Conservation (phyloP, 2,888 invertebrate genomes). For the Lucinisca nassula region DNA sequence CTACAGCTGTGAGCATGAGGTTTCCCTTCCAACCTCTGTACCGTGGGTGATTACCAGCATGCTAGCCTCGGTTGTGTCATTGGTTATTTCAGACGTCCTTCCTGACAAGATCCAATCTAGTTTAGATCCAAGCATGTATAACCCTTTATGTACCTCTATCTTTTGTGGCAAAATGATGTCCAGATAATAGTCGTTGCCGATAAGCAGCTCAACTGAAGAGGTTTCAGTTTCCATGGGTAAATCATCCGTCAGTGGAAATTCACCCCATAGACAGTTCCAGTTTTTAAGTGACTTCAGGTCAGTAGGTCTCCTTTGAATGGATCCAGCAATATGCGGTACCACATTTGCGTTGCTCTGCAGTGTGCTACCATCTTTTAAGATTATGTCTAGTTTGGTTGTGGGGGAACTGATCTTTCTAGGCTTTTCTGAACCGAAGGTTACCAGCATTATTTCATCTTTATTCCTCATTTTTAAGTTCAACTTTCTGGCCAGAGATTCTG, state of each 20-base stretch:
- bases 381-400: background rate
- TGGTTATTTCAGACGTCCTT: background rate
- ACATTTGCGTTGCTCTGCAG: background rate
- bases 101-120: background rate
- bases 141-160: background rate
- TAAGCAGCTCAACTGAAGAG: background rate
- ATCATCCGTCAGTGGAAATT: background rate
- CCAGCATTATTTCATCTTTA: background rate
- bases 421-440: background rate
- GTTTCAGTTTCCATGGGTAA: background rate
- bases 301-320: background rate
- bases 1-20: background rate
- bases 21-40: background rate
- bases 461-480: background rate
- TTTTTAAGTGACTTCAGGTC: background rate
- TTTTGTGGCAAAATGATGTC: background rate
- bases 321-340: background rate
- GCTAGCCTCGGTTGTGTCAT: background rate
- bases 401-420: background rate
- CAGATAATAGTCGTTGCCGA: conserved; percentile 12
- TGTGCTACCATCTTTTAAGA: background rate
- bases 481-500: background rate
- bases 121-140: background rate
- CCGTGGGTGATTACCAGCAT: background rate
- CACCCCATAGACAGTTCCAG: background rate